phyloP scores from a whole-genome alignment of 2,113 vertebrate species.

The Gambusia holbrooki region DNA sequence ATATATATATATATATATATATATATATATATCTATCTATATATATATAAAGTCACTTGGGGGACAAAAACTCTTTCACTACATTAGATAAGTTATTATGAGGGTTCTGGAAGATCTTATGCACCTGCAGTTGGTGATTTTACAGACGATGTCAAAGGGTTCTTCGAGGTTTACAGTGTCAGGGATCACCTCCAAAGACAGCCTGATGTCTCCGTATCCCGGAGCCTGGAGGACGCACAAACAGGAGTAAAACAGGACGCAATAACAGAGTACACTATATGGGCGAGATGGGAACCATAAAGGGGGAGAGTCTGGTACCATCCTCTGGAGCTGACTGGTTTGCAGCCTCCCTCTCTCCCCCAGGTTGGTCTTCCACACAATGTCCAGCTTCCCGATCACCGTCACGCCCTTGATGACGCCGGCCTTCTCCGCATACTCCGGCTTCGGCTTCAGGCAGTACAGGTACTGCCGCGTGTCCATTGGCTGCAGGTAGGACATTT shows the following conservation, averaged over 20 bases:
- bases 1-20: too few relatives aligned
- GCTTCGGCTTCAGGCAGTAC: conserved; percentile 96
- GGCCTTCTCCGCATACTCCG: conserved; percentile 97
- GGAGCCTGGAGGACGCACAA: conserved; percentile 84
- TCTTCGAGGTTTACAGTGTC: conserved; percentile 97
- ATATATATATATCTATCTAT: too few relatives aligned
- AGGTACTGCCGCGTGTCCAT: conserved; percentile 98
- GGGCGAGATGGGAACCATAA: background rate
- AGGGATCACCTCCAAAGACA: conserved; percentile 94
- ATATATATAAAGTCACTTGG: too few relatives aligned
- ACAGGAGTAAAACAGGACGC: background rate
- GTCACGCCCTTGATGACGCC: conserved; percentile 98
- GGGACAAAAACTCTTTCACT: too few relatives aligned
- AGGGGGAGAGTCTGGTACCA: conserved; percentile 79
- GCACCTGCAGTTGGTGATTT: conserved; percentile 99
- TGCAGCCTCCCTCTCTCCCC: conserved; percentile 95
- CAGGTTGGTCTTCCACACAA: conserved; percentile 98
- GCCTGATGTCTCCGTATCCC: conserved; percentile 94
- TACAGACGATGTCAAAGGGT: conserved; percentile 96
- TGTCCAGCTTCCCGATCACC: conserved; percentile 97
- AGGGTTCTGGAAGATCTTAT: background rate
- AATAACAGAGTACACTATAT: background rate
- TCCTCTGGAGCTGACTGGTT: conserved; percentile 97
- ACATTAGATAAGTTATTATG: too few relatives aligned
- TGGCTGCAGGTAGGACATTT: conserved; percentile 95